These are phyloP conservation scores for Watsonalla cultraria DNA, from an alignment of 2,888 invertebrate genomes.

Conservation along the genomic window DNA sequence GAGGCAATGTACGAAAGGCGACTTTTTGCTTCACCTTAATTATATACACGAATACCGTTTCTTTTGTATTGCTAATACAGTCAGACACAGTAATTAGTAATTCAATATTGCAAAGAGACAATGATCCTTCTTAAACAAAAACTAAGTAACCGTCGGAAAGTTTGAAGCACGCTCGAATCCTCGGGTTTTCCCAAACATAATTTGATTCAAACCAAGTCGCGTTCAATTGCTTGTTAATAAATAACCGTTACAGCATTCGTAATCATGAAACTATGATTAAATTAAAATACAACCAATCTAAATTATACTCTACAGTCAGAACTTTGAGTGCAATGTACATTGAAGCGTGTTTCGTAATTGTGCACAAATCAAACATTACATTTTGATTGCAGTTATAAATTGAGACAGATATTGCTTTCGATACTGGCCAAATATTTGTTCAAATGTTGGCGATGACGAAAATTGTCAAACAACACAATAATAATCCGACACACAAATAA, in stretches of 20 bases:
- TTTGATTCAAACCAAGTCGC: neutral
- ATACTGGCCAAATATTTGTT: neutral
- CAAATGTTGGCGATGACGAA: conserved; percentile 25
- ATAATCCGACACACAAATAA: conserved; percentile 51
- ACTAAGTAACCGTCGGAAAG: neutral
- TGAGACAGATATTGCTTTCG: neutral
- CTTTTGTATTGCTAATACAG: too few relatives aligned
- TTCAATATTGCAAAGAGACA: neutral
- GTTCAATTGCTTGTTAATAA: neutral
- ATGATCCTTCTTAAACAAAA: neutral
- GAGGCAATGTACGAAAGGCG: too few relatives aligned
- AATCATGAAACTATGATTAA: neutral
- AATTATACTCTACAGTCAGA: neutral
- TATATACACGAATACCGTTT: too few relatives aligned
- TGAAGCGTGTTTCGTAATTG: neutral
- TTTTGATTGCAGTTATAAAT: neutral
- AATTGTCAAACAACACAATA: conserved; percentile 46
- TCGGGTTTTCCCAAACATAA: neutral
- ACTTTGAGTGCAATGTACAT: neutral
- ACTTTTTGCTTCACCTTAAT: too few relatives aligned
- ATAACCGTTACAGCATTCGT: neutral
- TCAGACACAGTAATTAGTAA: neutral
- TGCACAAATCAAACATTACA: neutral
- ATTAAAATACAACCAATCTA: neutral
- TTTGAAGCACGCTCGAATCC: neutral